Evolutionary conservation across 2,113 vertebrate genomes (phyloP).

Genomic region (Mesoclemmys tuberculata): DNA sequence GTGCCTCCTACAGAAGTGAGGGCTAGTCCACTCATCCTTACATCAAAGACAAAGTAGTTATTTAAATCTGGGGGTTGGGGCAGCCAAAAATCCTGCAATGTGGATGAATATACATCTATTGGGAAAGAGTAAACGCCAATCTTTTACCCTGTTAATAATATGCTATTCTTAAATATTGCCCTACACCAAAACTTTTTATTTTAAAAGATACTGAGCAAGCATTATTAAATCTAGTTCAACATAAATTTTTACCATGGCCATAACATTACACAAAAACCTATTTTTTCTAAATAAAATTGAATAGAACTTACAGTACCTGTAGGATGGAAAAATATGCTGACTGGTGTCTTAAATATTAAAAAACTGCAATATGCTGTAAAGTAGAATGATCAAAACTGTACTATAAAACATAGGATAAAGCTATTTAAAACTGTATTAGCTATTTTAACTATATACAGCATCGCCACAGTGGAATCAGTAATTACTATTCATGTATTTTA

Average conservation of each 20-base stretch:
- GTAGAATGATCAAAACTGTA: slow-evolving; percentile 16
- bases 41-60: slow-evolving; percentile 33
- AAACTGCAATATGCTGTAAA: slow-evolving; percentile 22
- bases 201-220: slow-evolving; percentile 2
- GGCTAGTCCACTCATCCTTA: slow-evolving; percentile 49
- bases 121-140: slow-evolving; percentile 44
- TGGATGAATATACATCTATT: slow-evolving; percentile 39
- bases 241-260: slow-evolving; percentile 19
- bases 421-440: slow-evolving; percentile 2
- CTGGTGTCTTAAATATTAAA: slow-evolving; percentile 9
- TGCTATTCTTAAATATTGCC: slow-evolving; percentile 41
- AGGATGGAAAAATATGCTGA: neutral
- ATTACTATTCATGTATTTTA: slow-evolving; percentile 26
- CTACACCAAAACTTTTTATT: slow-evolving; percentile 31
- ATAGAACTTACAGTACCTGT: neutral
- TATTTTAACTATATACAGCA: slow-evolving; percentile 5
- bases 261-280: neutral
- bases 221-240: neutral
- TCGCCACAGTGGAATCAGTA: slow-evolving; percentile 23
- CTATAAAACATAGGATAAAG: slow-evolving; percentile 17
- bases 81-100: slow-evolving; percentile 50
- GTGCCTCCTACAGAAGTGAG: slow-evolving; percentile 36
- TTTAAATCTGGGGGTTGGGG: slow-evolving; percentile 50
- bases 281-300: slow-evolving; percentile 41
- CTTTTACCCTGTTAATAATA: slow-evolving; percentile 1